Evolutionary conservation across 2,888 invertebrate species (phyloP).

Genomic region (Ectemnius continuus): DNA sequence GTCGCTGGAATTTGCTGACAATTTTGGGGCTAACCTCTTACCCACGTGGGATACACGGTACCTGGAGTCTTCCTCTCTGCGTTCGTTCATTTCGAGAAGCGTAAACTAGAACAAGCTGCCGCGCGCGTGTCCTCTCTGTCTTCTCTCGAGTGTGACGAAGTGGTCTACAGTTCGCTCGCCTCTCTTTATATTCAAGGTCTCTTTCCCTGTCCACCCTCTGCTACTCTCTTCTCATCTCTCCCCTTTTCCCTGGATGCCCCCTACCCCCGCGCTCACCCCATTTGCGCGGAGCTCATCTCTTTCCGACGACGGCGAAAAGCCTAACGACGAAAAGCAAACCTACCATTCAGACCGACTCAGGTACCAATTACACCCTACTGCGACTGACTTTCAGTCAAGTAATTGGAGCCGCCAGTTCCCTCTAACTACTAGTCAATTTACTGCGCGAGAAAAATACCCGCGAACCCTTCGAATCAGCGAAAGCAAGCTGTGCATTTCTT

Average conservation of each 20-base stretch:
- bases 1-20: conserved; percentile 44
- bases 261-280: conserved; percentile 6
- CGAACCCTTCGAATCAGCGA: background rate
- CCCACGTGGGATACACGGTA: conserved; percentile 50
- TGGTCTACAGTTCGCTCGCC: conserved; percentile 61
- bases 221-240: background rate
- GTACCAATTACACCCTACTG: background rate
- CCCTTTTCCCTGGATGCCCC: background rate
- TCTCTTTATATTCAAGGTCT: conserved; percentile 51
- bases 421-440: background rate
- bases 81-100: conserved; percentile 62
- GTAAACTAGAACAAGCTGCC: conserved; percentile 71
- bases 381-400: background rate
- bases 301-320: conserved; percentile 7
- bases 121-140: conserved; percentile 55
- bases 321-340: background rate
- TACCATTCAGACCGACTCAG: background rate
- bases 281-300: conserved; percentile 1
- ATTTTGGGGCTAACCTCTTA: conserved; percentile 52
- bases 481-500: background rate
- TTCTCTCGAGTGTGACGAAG: conserved; percentile 68
- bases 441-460: background rate
- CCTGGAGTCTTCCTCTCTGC: conserved; percentile 42
- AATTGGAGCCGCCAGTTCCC: background rate
- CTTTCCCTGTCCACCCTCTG: conserved; percentile 36